Evolutionary conservation across 1,140 invertebrate species (phyloP).

Genomic region (Drosophila leontia): DNA sequence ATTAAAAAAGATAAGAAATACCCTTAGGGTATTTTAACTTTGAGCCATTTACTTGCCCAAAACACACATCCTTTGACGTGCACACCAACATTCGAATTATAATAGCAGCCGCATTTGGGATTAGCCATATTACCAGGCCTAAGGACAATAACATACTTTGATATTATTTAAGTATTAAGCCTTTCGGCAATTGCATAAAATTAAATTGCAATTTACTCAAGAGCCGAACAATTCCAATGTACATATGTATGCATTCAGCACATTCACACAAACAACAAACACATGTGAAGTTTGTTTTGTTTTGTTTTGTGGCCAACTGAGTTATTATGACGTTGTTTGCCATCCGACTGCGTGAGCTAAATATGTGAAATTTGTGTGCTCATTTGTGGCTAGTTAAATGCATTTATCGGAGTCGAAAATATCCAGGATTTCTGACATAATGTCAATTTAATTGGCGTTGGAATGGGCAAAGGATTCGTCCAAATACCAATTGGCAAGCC

Average conservation of each 20-base stretch:
- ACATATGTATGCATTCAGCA: background rate
- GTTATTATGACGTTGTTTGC: conserved; percentile 70
- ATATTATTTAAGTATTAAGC: conserved; percentile 28
- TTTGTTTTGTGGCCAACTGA: conserved; percentile 63
- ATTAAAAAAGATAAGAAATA: background rate
- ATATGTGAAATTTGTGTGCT: conserved; percentile 71
- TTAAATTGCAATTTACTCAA: conserved; percentile 67
- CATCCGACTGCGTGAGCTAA: conserved; percentile 23
- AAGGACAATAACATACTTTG: conserved; percentile 38
- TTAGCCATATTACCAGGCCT: conserved; percentile 60
- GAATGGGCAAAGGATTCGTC: conserved; percentile 14
- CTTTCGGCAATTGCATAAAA: conserved; percentile 52
- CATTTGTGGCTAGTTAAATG: conserved; percentile 75
- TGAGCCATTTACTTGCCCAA: background rate
- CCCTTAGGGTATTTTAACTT: conserved; percentile 17
- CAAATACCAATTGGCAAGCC: conserved; percentile 8
- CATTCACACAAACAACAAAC: background rate
- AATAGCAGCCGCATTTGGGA: conserved; percentile 50
- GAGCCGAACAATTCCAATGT: conserved; percentile 23
- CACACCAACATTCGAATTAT: conserved; percentile 12
- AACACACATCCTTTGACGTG: conserved; percentile 14
- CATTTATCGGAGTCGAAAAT: conserved; percentile 60
- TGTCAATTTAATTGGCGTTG: conserved; percentile 58
- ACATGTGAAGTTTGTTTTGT: conserved; percentile 65
- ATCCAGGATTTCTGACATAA: conserved; percentile 46